Evolutionary conservation across 2,888 invertebrate genomes (phyloP), one percentile per base, ranked within the genome.

Genomic region (Meloe dianella): DNA sequence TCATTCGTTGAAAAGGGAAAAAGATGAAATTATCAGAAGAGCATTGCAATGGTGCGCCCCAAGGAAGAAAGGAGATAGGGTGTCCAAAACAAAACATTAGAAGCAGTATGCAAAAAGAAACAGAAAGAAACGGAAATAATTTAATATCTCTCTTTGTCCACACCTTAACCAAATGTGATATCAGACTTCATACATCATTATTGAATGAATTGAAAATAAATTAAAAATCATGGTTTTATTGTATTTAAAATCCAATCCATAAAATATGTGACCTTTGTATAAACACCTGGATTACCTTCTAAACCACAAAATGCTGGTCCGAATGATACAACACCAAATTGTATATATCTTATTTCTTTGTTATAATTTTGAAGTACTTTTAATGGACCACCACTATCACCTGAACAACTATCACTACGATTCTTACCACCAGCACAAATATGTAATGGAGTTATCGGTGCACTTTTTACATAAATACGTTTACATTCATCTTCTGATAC

Each of bases 371-470:
- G 83, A 0, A 84, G 82, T 60, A 82, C 68, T 51, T 86, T 81
- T 2, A 91, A 84, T 0, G 92, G 91, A 0, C 91, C 91, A 0
- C 92, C 91, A 14, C 90, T 90, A 75, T 91, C 91, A 0, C 91
- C 91, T 0, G 84, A 82, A 73, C 91, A 92, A 0, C 91, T 89
- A 77, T 91, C 91, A 68, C 85, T 85, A 12, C 85, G 85, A 20
- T 79, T 80, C 2, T 82, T 79, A 0, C 90, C 91, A 2, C 91
- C 90, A 0, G 90, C 90, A 76, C 91, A 91, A n/a, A 91, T 77
- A 73, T 89, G 88, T 14, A 24, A 8, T 81, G 83, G 35, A 81
- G 70, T 14, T 10, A 32, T 32, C 61, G 60, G 2, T 59, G 62
- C 30, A 71, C 73, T n/a, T 79, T 77, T 67, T 74, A 73, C 2